Evolutionary conservation across 2,888 invertebrate species (phyloP), one percentile per base, ranked within the genome.

Genomic region (Epinotia brunnichana): DNA sequence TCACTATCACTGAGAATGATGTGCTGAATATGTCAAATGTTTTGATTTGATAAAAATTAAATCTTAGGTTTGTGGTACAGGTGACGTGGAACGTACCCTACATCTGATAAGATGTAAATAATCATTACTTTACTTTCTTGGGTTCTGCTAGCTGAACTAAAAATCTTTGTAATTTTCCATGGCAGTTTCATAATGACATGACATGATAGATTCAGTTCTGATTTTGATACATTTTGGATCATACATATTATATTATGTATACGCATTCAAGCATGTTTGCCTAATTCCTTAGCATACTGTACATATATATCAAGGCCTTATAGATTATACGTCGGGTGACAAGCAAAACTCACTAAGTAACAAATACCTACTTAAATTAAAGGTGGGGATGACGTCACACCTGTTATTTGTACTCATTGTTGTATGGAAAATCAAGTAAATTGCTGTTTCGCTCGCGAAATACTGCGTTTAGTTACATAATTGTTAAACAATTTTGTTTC

Each of bases 41-140:
- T 78, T 70, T 78, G 80, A 82, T 83, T 81, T 85, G 85, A 88
- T 86, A 88, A 86, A 81, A 79, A 79, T 82, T 73, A 81, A 80
- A 83, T 83, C 81, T 82, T 80, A 82, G 83, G 78, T 83, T 77
- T 79, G 74, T 75, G 68, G 64, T 74, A 74, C 35, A 77, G 76
- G 81, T 83, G 77, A 77, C 84, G 85, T 81, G 76, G 79, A 64
- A 63, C n/a, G 11, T 53, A n/a, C 48, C 17, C 29, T 19, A 19
- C 17, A 44, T 59, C 4, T 59, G 68, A 66, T 51, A 68, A 21
- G 19, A n/a, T 56, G 13, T 13, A 56, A 21, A 39, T 62, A 24
- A 5, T 48, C 1, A 13, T 15, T 39, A n/a, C 21, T 10, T 15
- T 39, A n/a, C 21, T 10, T 39, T 2, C 54, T 11, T 10, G 21